Base-by-base conservation (phyloP, 2,888 invertebrate genomes). In the Drosophila macrothrix region DNA sequence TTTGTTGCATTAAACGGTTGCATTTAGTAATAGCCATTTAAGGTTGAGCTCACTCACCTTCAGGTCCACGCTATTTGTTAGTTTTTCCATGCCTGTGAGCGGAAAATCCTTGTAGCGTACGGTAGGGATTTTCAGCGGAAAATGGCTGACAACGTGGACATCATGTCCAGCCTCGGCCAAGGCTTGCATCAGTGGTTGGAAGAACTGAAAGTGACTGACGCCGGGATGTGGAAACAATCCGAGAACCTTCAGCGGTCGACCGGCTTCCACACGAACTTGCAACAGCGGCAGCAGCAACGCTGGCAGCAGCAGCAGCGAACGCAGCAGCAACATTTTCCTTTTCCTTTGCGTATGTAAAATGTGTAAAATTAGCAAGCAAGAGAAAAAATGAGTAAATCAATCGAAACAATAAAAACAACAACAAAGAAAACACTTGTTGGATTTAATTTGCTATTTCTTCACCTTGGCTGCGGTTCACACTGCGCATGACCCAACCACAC, bases 101-200 rank as follows among this genome's bases (percentile, higher is more conserved):
- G 90, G 84, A 39, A 91, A 79, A 73, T 93, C 93, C 77, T 84
- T 92, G 67, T 93, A 93, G 29, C 91, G 92, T 19, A 83, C 78
- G 2, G 89, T 88, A 9, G 93, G 92, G 75, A 90, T 90, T 72
- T 93, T 93, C 59, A 91, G 91, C 0, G 94, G 94, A 84, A 94
- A 94, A 76, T 93, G 93, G 75, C 93, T 93, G 4, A 94, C 86
- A 73, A 94, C 94, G 5, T 93, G 94, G 1, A 94, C 93, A 62
- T 94, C 92, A 75, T 94, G 94, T 0, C 94, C 94, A 37, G 92
- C 91, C 65, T 92, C 92, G 3, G 94, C 94, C 41, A 94, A 85
- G 19, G 92, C 94, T n/a, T 92, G 90, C 85, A 94, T 90, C 12
- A 94, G 92, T 12, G 93, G 92, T 72, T 94, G 93, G 68, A 94